Evolutionary conservation across 2,113 vertebrate genomes (phyloP), one percentile per base, ranked within the genome.

Genomic region (Dicentrarchus labrax): DNA sequence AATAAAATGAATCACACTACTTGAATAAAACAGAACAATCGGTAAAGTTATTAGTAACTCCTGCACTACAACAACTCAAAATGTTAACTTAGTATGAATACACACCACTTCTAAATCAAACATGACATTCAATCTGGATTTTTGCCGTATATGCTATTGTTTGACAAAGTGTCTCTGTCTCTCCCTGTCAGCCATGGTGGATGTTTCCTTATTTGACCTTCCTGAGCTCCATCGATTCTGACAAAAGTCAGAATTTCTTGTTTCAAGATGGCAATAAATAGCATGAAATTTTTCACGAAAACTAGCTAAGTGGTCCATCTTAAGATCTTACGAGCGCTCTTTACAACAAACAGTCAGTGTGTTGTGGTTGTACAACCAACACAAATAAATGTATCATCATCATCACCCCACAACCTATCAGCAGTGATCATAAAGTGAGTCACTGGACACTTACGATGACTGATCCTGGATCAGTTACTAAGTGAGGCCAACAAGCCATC

Each of bases 401-500:
- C 59, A 71, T 65, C 65, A 61, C 57, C 66, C 51, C 76, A 68
- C 38, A 71, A 70, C 60, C 59, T 73, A 67, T 38, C 82, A 90
- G 84, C 65, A 81, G 70, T 86, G 76, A 86, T 67, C 69, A 56
- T n/a, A 78, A 69, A 76, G 64, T 56, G 59, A 86, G 70, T 72
- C 68, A 86, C 48, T 73, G 57, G 83, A 91, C 65, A 79, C 8
- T 83, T 72, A 75, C 62, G 50, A 83, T 83, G 73, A 84, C 69
- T 83, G 76, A 87, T 86, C 72, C 68, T 84, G 65, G 62, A 78
- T 87, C 79, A 82, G 64, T 89, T 81, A 62, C 74, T 73, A 53
- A 80, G 64, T 72, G 61, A 82, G 77, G 83, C 84, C 86, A 90
- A 87, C 73, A 77, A 68, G 39, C 80, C 78, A 83, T 78, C 78